Evolutionary conservation across 1,140 invertebrate species (phyloP), one percentile per base, ranked within the genome.

Genomic region (Drosophila pectinifera): DNA sequence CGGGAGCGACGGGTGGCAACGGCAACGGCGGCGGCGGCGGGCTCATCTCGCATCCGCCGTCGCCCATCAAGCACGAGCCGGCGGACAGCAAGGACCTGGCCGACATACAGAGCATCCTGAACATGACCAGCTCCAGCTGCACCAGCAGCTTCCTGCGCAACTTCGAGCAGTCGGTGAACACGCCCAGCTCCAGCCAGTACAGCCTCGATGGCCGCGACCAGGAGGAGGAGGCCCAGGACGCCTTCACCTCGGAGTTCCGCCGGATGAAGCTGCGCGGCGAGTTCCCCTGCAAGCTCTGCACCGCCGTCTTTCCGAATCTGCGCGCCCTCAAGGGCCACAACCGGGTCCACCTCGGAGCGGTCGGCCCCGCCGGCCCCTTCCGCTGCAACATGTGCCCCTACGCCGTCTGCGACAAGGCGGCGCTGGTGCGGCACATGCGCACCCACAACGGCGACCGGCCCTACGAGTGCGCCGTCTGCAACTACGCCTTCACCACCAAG

Each of bases 401-500:
- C 92, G 95, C 95, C 1, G 97, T 97, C 67, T 94, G 96, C 34
- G 98, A 99, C 79, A 98, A 99, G 91, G 96, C 96, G 10, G 97
- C 97, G 1, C 91, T 99, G 3, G 95, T 97, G 3, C 95, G 97
- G 28, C 96, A 99, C 91, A 96, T 99, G 95, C 94, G 98, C 73
- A 96, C 96, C 3, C 98, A 99, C 93, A 99, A 98, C 88, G 98
- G 98, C 0, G 98, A 99, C 81, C 94, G 98, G 5, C 98, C 98
- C 0, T 99, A 97, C 86, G 97, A 98, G 89, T 99, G 98, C 88
- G 95, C 95, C 1, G 94, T 98, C 2, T 99, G 98, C 92, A 97
- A 97, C 79, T 98, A 97, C 80, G 97, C 98, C 1, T 99, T 99
- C 92, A 99, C 98, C 2, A 99, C 98, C 0, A 99, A 99, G 92